Base-by-base conservation (phyloP, 2,113 vertebrate genomes). In the Proteles cristata region DNA sequence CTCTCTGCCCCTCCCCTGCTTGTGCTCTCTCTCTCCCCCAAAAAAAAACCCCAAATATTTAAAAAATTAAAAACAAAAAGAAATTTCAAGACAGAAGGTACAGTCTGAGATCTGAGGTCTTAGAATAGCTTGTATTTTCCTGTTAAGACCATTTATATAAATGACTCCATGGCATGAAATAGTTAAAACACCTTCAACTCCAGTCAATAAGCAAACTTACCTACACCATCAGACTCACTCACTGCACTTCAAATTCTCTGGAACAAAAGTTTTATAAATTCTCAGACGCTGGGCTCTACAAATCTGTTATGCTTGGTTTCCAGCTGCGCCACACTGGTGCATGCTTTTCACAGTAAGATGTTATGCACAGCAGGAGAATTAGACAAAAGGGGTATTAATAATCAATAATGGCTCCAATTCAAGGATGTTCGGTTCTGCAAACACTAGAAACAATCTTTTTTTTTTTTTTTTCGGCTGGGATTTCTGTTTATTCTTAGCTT, bases 301-400 rank as follows among this genome's bases (percentile, higher is more conserved):
- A 53, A 53, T 74, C 68, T 97, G 45, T 96, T 63, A 31, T 68
- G 55, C 21, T 93, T 96, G 15, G 14, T 66, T 68, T 95, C 89
- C 88, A 80, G 53, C 85, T 97, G 96, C 85, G 88, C 14, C 82
- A 91, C 65, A 48, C 25, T 87, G 94, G 86, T 71, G 66, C 35
- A 76, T 97, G 43, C 81, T 95, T 98, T 97, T 96, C 97, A 97
- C 92, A 97, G 81, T 88, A 95, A 94, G 71, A 74, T 94, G 61
- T 12, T 17, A 26, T 0, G 2, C 80, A 97, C 90, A 97, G 93
- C 89, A 97, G 74, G 96, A 96, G 88, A 98, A 84, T 76, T 88
- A 97, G 84, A 84, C 76, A 84, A 74, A 92, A 96, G 88, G 63
- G 39, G 76, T 84, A 94, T 97, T 97, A 97, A 97, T 94, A 97